Conservation (phyloP, 2,797 vertebrate genomes). For the Schizopygopsis pylzovi region DNA sequence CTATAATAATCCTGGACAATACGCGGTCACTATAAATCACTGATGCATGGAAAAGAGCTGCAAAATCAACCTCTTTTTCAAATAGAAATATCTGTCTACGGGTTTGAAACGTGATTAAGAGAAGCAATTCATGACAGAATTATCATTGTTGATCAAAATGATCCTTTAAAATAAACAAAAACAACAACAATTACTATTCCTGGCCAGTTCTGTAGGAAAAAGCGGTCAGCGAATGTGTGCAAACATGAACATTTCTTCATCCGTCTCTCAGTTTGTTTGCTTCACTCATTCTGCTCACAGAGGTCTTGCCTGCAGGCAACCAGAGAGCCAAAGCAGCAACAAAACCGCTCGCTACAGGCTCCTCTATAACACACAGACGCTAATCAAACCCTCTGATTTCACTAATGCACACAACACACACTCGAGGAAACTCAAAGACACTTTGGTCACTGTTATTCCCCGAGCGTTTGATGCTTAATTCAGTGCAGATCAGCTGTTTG, state of each 20-base stretch:
- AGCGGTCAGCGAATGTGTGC: neutral
- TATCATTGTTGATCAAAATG: neutral
- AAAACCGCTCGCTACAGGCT: conserved; percentile 47
- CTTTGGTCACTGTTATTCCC: conserved; percentile 18
- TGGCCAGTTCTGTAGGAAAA: neutral
- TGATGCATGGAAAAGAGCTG: neutral
- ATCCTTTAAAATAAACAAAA: neutral
- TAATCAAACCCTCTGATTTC: conserved; percentile 44
- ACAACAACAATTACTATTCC: neutral
- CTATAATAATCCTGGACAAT: neutral
- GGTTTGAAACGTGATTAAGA: neutral
- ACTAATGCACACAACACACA: conserved; percentile 37
- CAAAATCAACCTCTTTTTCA: neutral
- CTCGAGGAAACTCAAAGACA: conserved; percentile 6
- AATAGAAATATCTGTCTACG: neutral
- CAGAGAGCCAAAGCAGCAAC: conserved; percentile 60
- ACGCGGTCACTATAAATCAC: neutral
- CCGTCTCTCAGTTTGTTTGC: conserved; percentile 79
- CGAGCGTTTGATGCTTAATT: conserved; percentile 14
- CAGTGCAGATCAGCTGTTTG: conserved; percentile 24
- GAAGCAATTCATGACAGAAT: neutral
- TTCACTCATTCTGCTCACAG: conserved; percentile 88
- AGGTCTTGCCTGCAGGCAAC: conserved; percentile 86
- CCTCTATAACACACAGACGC: conserved; percentile 74
- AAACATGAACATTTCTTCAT: conserved; percentile 49